Evolutionary conservation across 2,888 invertebrate species (phyloP).

Genomic region (Helleia helle): DNA sequence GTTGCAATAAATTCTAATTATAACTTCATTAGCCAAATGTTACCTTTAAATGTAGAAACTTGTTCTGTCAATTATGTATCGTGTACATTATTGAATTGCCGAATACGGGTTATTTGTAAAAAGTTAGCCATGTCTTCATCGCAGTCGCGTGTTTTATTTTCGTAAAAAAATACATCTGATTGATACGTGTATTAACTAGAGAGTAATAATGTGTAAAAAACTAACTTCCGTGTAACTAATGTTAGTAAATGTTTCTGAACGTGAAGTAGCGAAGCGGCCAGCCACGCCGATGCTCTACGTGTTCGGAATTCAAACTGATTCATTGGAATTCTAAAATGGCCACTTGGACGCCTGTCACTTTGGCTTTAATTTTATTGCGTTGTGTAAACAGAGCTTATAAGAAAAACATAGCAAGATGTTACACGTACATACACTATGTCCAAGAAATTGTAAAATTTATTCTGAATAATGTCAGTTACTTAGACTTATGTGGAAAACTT

Average conservation of each 20-base stretch:
- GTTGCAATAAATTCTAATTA: not conserved
- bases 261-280: constrained; percentile 30
- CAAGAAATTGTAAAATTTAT: constrained; percentile 18
- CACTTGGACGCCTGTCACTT: constrained; percentile 36
- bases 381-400: constrained; percentile 18
- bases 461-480: constrained; percentile 6
- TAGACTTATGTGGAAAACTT: too few relatives aligned
- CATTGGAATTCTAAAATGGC: constrained; percentile 57
- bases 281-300: constrained; percentile 37
- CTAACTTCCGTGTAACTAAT: constrained; percentile 18
- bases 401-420: constrained; percentile 19
- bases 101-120: too few relatives aligned
- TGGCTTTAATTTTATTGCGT: constrained; percentile 25
- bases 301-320: constrained; percentile 52
- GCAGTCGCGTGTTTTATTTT: not conserved
- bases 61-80: too few relatives aligned
- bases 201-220: constrained; percentile 13
- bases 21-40: not conserved
- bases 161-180: not conserved
- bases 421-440: constrained; percentile 21
- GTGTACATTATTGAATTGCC: too few relatives aligned
- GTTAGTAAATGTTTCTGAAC: constrained; percentile 19
- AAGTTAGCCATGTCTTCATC: constrained; percentile 1
- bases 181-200: constrained; percentile 8
- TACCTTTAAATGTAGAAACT: too few relatives aligned